Evolutionary conservation across 2,888 invertebrate genomes (phyloP).

Genomic region (Heliconius ismenius): DNA sequence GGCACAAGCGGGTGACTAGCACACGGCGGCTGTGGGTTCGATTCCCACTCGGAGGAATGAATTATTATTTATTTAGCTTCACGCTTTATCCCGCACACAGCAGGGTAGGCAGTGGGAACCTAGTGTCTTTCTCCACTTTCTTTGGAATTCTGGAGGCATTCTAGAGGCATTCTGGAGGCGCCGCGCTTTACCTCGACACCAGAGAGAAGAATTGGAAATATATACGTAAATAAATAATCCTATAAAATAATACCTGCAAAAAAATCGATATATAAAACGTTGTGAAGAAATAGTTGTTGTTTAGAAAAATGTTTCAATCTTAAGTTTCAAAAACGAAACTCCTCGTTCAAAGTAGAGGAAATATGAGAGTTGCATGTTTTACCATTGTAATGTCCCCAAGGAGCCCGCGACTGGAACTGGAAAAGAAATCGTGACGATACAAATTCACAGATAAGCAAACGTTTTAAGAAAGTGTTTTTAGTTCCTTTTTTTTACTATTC

Average conservation of each 20-base stretch:
- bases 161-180: too few species aligned
- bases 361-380: constrained; percentile 26
- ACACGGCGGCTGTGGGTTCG: too few species aligned
- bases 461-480: neutral
- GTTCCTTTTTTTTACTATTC: neutral
- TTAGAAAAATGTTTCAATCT: constrained; percentile 14
- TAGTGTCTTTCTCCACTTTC: neutral
- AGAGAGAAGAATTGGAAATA: too few species aligned
- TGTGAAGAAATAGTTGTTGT: neutral
- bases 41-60: too few species aligned
- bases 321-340: constrained; percentile 5
- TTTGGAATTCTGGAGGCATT: too few species aligned
- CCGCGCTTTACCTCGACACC: too few species aligned
- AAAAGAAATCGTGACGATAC: constrained; percentile 9
- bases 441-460: constrained; percentile 12
- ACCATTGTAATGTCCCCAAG: constrained; percentile 16
- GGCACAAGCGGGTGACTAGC: too few species aligned
- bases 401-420: constrained; percentile 4
- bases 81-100: too few species aligned
- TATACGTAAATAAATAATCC: too few species aligned
- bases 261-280: neutral
- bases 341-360: neutral
- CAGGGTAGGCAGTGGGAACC: neutral
- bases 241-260: neutral
- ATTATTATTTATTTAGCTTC: too few species aligned